phyloP scores from a whole-genome alignment of 2,113 vertebrate species.

The Maccullochella peelii region DNA sequence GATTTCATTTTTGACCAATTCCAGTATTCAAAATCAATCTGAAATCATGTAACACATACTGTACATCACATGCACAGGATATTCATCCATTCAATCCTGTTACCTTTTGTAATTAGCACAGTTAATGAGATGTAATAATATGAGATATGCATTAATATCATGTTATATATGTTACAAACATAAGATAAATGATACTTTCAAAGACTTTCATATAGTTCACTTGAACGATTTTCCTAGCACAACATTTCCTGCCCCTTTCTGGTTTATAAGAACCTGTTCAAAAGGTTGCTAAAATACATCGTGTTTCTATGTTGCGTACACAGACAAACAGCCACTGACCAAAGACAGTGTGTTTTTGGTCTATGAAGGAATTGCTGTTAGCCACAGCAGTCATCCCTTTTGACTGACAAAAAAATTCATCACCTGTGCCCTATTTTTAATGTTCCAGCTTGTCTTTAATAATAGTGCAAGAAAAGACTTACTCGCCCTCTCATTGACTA shows the following conservation, averaged over 20 bases:
- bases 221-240: neutral
- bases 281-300: conserved; percentile 14
- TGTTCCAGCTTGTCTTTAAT: neutral
- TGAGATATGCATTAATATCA: conserved; percentile 4
- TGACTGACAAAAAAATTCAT: conserved; percentile 13
- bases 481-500: neutral
- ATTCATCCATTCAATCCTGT: conserved; percentile 11
- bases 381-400: neutral
- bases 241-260: neutral
- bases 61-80: conserved; percentile 15
- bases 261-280: conserved; percentile 11
- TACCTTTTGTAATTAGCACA: neutral
- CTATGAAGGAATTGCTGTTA: conserved; percentile 43
- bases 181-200: conserved; percentile 6
- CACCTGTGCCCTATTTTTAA: conserved; percentile 12
- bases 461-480: conserved; percentile 13
- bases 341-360: conserved; percentile 55
- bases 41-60: conserved; percentile 5
- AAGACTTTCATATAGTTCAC: neutral
- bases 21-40: conserved; percentile 33
- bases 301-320: conserved; percentile 29
- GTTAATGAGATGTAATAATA: conserved; percentile 7
- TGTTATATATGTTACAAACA: conserved; percentile 3
- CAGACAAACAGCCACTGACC: conserved; percentile 34
- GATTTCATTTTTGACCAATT: conserved; percentile 1